phyloP scores from a whole-genome alignment of 1,140 invertebrate genomes.

The Leptoteleia sp. region DNA sequence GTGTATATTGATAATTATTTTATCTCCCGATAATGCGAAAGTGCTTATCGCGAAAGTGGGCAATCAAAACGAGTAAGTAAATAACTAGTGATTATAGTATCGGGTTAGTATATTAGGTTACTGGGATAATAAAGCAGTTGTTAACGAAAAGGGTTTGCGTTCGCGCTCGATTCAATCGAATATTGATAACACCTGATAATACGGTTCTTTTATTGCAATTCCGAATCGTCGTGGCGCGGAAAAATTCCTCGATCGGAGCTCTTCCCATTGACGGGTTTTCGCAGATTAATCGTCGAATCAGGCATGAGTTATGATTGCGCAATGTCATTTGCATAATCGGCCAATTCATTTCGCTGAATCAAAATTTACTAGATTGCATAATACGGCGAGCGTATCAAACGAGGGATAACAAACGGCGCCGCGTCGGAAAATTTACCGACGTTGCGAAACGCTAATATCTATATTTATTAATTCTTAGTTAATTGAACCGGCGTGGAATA shows the following conservation, averaged over 20 bases:
- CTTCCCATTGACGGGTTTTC: not conserved
- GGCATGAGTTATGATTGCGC: slow-evolving; percentile 37
- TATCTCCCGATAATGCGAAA: slow-evolving; percentile 39
- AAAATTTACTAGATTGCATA: slow-evolving; percentile 56
- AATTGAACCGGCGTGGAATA: slow-evolving; percentile 32
- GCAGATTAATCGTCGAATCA: slow-evolving; percentile 15
- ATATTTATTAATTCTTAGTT: slow-evolving; percentile 49
- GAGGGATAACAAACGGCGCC: slow-evolving; percentile 38
- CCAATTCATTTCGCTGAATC: slow-evolving; percentile 44
- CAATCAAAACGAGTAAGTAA: slow-evolving; percentile 39
- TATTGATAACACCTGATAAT: slow-evolving; percentile 23
- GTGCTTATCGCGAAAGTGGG: slow-evolving; percentile 48
- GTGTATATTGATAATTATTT: slow-evolving; percentile 49
- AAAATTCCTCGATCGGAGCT: not conserved
- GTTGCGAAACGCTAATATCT: slow-evolving; percentile 39
- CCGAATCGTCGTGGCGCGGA: not conserved
- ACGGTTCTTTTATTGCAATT: slow-evolving; percentile 20
- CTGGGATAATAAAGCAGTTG: slow-evolving; percentile 44
- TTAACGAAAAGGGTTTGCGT: slow-evolving; percentile 39
- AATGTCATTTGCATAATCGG: slow-evolving; percentile 53
- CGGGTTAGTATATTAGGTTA: slow-evolving; percentile 63
- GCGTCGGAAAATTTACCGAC: slow-evolving; percentile 33
- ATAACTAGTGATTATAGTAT: slow-evolving; percentile 50
- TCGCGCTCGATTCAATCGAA: slow-evolving; percentile 20
- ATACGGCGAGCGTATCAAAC: slow-evolving; percentile 40